Evolutionary conservation across 1,140 invertebrate species (phyloP).

Genomic region (Holotrichia oblita): DNA sequence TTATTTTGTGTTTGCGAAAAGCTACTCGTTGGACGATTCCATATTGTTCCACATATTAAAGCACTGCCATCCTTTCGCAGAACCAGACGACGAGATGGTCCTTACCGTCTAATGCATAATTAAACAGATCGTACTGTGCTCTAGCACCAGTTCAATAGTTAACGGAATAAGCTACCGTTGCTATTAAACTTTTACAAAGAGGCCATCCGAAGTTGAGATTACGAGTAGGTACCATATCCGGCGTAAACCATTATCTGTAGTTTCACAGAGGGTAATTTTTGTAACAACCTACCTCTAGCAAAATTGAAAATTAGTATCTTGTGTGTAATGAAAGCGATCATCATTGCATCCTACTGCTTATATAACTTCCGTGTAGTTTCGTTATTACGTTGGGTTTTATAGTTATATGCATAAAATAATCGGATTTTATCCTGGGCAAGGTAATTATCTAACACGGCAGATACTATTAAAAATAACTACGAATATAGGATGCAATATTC

Average conservation of each 20-base stretch:
- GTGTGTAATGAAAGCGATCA: not conserved
- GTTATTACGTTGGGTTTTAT: conserved; percentile 17
- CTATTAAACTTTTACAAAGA: too few relatives aligned
- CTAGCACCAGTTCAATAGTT: too few relatives aligned
- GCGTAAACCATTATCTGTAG: not conserved
- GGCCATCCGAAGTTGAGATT: too few relatives aligned
- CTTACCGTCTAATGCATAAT: too few relatives aligned
- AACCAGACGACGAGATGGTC: too few relatives aligned
- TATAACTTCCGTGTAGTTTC: not conserved
- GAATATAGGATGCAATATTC: not conserved
- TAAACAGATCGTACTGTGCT: too few relatives aligned
- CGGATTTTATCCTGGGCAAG: not conserved
- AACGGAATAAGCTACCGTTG: too few relatives aligned
- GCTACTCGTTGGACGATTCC: too few relatives aligned
- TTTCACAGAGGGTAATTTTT: not conserved
- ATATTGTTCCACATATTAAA: too few relatives aligned
- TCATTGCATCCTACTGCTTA: not conserved
- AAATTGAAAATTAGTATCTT: conserved; percentile 12
- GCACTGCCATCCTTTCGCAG: too few relatives aligned
- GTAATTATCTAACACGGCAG: conserved; percentile 1
- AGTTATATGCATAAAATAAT: conserved; percentile 23
- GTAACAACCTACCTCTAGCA: not conserved
- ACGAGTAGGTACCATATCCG: too few relatives aligned
- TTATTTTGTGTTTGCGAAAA: too few relatives aligned
- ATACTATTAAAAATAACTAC: not conserved